Percentiles rank a stretch among this genome's conserved stretches.
Conservation (phyloP, 2,113 vertebrate species). For the mouse (Mus musculus) region GRCm39 chr10:119522501-119523000, state of each 20-base stretch:
- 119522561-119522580: background rate
- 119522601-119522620: background rate
- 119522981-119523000: background rate
- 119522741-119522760: background rate
- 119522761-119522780: background rate
- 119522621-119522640: background rate
- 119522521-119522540: constrained; percentile 55
- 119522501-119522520: constrained; percentile 62
- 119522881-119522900: background rate
- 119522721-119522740: background rate
- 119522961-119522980: constrained; percentile 14
- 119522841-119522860: background rate
- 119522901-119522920: background rate
- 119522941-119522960: background rate
- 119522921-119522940: background rate
- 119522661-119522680: background rate
- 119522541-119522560: background rate
- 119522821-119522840: background rate
- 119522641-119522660: background rate
- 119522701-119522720: background rate
- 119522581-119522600: background rate
- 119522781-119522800: background rate
- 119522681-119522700: background rate
- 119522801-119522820: background rate
- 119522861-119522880: background rate